phyloP scores from a whole-genome alignment of 2,888 invertebrate genomes.

The Steinernema carpocapsae region DNA sequence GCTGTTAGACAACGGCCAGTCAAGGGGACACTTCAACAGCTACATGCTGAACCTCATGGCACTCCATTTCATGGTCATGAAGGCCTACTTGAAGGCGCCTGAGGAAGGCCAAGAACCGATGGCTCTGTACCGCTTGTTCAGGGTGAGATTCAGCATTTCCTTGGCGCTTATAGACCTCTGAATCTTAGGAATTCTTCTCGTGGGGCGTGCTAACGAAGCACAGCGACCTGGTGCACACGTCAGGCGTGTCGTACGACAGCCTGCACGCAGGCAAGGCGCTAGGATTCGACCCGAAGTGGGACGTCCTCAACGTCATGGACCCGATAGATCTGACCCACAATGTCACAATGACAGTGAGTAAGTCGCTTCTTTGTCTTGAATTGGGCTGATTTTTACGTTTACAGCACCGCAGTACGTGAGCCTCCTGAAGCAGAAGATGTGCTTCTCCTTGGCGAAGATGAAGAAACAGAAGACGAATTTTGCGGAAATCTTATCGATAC shows the following conservation, averaged over 20 bases:
- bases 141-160: background rate
- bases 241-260: too few species aligned
- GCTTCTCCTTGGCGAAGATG: conserved; percentile 36
- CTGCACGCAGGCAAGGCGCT: too few species aligned
- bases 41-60: conserved; percentile 40
- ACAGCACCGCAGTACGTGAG: conserved; percentile 29
- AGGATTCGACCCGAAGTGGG: too few species aligned
- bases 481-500: background rate
- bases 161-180: background rate
- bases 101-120: background rate
- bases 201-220: conserved; percentile 36
- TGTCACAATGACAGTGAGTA: conserved; percentile 42
- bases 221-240: conserved; percentile 7
- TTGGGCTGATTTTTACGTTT: background rate
- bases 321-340: conserved; percentile 50
- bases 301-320: conserved; percentile 42
- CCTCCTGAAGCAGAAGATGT: conserved; percentile 41
- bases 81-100: background rate
- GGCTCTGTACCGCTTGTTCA: background rate
- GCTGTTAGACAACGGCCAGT: conserved; percentile 41
- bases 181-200: conserved; percentile 38
- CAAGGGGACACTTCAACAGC: conserved; percentile 45
- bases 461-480: background rate
- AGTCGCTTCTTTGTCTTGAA: background rate
- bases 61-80: background rate